These are phyloP conservation scores for Synergus gifuensis DNA, from an alignment of 2,888 invertebrate genomes.

Conservation along the genomic window DNA sequence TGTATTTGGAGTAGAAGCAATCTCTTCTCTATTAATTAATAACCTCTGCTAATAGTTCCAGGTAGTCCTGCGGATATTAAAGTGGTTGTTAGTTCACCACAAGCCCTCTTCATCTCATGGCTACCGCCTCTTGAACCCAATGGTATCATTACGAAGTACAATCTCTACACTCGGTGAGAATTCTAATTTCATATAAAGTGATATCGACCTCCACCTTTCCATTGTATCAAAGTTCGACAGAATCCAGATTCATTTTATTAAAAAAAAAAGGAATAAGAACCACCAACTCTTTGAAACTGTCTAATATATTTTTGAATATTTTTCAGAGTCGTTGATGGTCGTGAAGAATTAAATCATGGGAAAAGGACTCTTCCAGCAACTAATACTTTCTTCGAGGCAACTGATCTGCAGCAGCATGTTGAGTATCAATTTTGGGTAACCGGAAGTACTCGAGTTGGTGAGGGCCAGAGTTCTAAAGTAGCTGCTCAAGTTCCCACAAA, in stretches of 20 bases:
- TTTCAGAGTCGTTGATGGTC: constrained; percentile 82
- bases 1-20: background rate
- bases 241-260: background rate
- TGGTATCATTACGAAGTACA: constrained; percentile 88
- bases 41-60: constrained; percentile 81
- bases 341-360: constrained; percentile 84
- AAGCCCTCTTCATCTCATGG: constrained; percentile 89
- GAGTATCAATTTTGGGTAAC: constrained; percentile 90
- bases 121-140: constrained; percentile 86
- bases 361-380: constrained; percentile 83
- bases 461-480: constrained; percentile 86
- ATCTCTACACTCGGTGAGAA: constrained; percentile 82
- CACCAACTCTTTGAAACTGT: background rate
- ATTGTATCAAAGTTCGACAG: background rate
- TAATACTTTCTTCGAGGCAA: constrained; percentile 84
- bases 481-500: constrained; percentile 84
- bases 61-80: constrained; percentile 89
- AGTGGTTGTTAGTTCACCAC: constrained; percentile 86
- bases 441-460: constrained; percentile 87
- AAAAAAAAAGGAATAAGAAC: no score
- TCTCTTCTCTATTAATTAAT: background rate
- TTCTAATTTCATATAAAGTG: constrained; percentile 14
- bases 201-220: background rate
- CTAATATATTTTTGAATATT: constrained; percentile 1
- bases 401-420: constrained; percentile 83